Conservation (phyloP, 2,797 vertebrate species). For the Pseudochirops corinnae region DNA sequence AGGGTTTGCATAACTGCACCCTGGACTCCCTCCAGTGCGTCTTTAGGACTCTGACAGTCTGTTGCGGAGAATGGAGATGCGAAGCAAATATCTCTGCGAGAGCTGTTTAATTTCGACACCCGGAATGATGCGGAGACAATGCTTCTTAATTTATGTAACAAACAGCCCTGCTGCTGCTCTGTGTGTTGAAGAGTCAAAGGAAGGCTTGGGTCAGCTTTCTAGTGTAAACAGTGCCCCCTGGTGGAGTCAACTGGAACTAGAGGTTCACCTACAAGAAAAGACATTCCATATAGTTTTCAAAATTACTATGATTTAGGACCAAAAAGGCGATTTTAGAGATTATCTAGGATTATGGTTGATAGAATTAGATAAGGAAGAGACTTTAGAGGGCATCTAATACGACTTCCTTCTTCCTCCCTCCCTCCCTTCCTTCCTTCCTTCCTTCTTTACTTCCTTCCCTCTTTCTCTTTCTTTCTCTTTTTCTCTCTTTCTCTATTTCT, state of each 20-base stretch:
- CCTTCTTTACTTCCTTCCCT: no score
- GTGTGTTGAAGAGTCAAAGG: fast-evolving
- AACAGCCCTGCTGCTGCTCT: neutral
- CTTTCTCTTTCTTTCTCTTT: no score
- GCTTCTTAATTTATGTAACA: neutral
- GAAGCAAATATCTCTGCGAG: neutral
- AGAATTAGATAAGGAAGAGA: neutral
- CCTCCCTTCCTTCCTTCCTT: no score
- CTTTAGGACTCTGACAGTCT: neutral
- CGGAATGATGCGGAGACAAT: neutral
- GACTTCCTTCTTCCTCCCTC: neutral
- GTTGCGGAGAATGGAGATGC: neutral
- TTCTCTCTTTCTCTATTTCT: no score
- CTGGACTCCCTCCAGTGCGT: neutral
- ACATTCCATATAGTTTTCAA: neutral
- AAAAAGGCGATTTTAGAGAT: neutral
- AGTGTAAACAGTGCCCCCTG: slow-evolving; percentile 77
- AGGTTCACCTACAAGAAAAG: no score
- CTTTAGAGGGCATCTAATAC: neutral
- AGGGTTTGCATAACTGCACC: neutral
- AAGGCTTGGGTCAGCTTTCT: neutral
- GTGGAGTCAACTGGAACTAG: slow-evolving; percentile 11
- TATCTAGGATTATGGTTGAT: neutral
- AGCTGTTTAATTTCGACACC: neutral
- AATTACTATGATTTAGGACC: neutral